These are phyloP conservation scores for Gouania willdenowi DNA, from an alignment of 2,797 vertebrate species.

Conservation along the genomic window DNA sequence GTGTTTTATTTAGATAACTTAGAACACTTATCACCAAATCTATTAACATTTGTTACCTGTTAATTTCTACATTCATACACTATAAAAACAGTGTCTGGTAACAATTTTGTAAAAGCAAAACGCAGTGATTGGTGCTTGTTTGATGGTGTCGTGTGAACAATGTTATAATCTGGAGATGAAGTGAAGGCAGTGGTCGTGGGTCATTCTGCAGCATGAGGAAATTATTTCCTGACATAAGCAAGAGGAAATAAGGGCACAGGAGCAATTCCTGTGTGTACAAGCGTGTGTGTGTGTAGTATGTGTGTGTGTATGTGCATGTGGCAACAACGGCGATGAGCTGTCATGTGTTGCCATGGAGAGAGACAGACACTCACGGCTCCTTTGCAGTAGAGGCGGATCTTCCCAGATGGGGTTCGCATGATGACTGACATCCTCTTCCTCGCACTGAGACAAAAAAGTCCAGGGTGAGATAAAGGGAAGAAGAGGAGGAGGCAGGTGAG, in stretches of 20 bases:
- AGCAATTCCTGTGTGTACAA: not conserved
- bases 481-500: conserved; percentile 1
- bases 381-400: conserved; percentile 98
- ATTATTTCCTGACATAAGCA: conserved; percentile 22
- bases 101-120: too few species aligned
- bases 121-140: too few species aligned
- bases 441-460: conserved; percentile 70
- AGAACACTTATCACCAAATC: too few species aligned
- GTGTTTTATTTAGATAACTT: too few species aligned
- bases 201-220: conserved; percentile 10
- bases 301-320: conserved; percentile 3
- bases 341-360: conserved; percentile 70
- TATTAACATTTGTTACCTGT: too few species aligned
- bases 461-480: not conserved
- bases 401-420: conserved; percentile 93
- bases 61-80: too few species aligned
- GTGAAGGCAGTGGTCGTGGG: conserved; percentile 6
- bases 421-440: conserved; percentile 99
- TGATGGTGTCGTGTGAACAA: too few species aligned
- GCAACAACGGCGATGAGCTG: conserved; percentile 38
- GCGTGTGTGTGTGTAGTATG: conserved; percentile 2
- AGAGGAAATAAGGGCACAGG: conserved; percentile 9
- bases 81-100: too few species aligned
- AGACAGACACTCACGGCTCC: conserved; percentile 92
- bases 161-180: too few species aligned